Evolutionary conservation across 1,140 invertebrate genomes (phyloP).

Genomic region (Macrosteles quadrilineatus): DNA sequence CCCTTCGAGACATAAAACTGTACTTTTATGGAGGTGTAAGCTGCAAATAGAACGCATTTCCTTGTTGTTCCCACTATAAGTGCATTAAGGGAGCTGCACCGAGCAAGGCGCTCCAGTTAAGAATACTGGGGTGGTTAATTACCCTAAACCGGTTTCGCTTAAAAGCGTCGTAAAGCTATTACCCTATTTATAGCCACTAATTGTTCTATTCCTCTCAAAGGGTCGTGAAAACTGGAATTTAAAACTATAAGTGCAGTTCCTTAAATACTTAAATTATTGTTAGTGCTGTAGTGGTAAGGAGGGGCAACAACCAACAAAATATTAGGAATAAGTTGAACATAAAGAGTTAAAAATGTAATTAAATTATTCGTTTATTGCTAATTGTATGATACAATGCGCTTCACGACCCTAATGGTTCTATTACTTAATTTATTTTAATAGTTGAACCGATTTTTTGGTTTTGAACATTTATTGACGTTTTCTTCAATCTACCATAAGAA

Average conservation of each 20-base stretch:
- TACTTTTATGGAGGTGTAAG: no score
- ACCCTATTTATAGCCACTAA: constrained; percentile 18
- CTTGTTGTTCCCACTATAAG: background rate
- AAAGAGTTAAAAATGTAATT: background rate
- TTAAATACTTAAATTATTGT: background rate
- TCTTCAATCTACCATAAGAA: no score
- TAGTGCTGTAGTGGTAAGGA: background rate
- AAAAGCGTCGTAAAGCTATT: constrained; percentile 21
- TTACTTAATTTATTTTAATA: no score
- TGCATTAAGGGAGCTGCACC: background rate
- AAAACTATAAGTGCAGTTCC: background rate
- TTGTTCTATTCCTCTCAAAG: background rate
- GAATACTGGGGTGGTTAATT: background rate
- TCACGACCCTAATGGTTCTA: no score
- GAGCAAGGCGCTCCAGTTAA: background rate
- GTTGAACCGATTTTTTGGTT: no score
- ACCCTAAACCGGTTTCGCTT: constrained; percentile 21
- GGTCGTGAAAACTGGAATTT: background rate
- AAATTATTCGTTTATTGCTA: background rate
- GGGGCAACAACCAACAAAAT: background rate
- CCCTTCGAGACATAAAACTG: no score
- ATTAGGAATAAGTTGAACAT: background rate
- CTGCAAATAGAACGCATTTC: background rate
- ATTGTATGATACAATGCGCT: no score
- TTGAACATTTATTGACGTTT: no score